phyloP scores from a whole-genome alignment of 2,888 invertebrate genomes.

The Enchytraeus crypticus region DNA sequence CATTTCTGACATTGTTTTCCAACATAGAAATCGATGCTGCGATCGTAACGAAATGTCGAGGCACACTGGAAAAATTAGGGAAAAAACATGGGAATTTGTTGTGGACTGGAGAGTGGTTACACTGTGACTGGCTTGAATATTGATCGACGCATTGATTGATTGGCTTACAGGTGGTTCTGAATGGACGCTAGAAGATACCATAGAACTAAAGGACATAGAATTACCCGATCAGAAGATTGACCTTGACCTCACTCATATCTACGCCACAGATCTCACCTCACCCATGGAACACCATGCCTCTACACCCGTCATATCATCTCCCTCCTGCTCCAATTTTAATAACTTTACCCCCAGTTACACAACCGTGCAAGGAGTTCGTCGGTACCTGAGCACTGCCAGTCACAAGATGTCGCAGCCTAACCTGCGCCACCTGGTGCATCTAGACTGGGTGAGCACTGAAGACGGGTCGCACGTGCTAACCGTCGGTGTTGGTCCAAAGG shows the following conservation, averaged over 20 bases:
- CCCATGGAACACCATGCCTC: constrained; percentile 11
- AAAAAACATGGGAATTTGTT: too few species aligned
- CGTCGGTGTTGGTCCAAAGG: constrained; percentile 66
- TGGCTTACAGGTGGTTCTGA: constrained; percentile 70
- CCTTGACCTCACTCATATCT: constrained; percentile 28
- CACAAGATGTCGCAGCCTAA: constrained; percentile 32
- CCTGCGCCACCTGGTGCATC: constrained; percentile 63
- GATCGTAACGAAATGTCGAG: too few species aligned
- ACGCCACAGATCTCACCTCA: constrained; percentile 7
- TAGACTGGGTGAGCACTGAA: constrained; percentile 99
- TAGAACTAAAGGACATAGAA: constrained; percentile 83
- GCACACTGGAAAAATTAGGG: too few species aligned
- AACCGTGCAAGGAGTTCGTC: constrained; percentile 36
- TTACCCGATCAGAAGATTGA: constrained; percentile 51
- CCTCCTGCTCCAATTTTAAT: constrained; percentile 26
- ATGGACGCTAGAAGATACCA: constrained; percentile 91
- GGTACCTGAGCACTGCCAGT: constrained; percentile 7
- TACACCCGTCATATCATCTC: constrained; percentile 1
- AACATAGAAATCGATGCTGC: too few species aligned
- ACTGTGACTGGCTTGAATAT: too few species aligned
- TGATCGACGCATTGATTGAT: too few species aligned
- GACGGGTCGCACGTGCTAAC: constrained; percentile 96
- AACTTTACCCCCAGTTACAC: constrained; percentile 38
- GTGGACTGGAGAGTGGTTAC: too few species aligned
- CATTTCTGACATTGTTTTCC: too few species aligned